Percentiles rank a stretch among this genome's conserved stretches.
Conservation (phyloP, 2,113 vertebrate genomes). For the Periophthalmodon schlosseri region DNA sequence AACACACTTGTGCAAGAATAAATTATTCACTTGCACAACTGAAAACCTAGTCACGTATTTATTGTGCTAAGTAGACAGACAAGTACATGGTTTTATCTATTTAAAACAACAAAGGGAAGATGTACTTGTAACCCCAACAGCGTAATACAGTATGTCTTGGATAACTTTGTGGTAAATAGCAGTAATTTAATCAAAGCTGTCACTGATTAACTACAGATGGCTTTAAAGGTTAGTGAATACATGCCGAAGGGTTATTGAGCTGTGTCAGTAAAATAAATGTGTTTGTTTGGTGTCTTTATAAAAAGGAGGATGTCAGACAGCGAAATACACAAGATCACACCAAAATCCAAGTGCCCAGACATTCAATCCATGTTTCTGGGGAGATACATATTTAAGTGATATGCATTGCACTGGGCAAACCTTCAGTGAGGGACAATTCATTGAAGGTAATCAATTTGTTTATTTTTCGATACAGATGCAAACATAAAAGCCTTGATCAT, state of each 20-base stretch:
- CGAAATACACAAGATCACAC: conserved; percentile 38
- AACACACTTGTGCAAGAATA: conserved; percentile 3
- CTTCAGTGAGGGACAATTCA: not conserved
- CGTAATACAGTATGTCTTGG: not conserved
- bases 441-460: no score
- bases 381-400: not conserved
- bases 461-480: not conserved
- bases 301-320: not conserved
- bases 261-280: not conserved
- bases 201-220: conserved; percentile 5
- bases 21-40: conserved; percentile 14
- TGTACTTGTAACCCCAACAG: conserved; percentile 2
- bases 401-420: no score
- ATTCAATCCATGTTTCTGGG: not conserved
- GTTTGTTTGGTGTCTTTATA: not conserved
- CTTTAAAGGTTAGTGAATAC: conserved; percentile 2
- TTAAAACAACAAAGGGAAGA: conserved; percentile 2
- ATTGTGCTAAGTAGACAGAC: not conserved
- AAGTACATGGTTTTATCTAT: not conserved
- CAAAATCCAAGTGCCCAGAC: not conserved
- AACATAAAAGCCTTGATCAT: no score
- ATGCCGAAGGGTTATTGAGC: not conserved
- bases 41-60: not conserved
- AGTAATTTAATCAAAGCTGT: not conserved
- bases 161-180: not conserved